A percentile compares a stretch with the other conserved stretches of the same genome.
Conservation (phyloP, 2,797 vertebrate species). For the Champsocephalus esox region DNA sequence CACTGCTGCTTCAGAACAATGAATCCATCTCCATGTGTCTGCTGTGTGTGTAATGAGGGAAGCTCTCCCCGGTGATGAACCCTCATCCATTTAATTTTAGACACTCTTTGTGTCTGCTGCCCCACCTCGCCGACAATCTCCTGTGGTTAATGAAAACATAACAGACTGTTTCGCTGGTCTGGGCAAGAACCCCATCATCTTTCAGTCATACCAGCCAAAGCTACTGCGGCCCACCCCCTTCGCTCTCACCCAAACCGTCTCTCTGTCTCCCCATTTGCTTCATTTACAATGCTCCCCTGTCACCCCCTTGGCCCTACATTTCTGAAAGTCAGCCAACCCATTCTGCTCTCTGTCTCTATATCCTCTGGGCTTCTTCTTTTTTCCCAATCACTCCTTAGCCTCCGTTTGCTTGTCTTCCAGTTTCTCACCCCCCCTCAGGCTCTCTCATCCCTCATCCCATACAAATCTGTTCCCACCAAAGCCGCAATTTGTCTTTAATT, state of each 20-base stretch:
- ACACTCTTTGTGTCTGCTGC: conserved; percentile 41
- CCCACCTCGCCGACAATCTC: conserved; percentile 50
- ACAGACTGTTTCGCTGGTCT: conserved; percentile 62
- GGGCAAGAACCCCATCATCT: conserved; percentile 62
- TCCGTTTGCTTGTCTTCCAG: conserved; percentile 45
- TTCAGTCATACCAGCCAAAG: conserved; percentile 58
- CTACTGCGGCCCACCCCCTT: conserved; percentile 33
- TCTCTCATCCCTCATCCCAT: conserved; percentile 30
- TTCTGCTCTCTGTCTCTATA: conserved; percentile 39
- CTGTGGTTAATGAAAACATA: conserved; percentile 75
- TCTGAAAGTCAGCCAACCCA: conserved; percentile 66
- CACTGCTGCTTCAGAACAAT: conserved; percentile 55
- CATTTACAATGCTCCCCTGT: conserved; percentile 55
- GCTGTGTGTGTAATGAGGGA: conserved; percentile 59
- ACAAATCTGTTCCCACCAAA: conserved; percentile 28
- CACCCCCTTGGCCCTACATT: conserved; percentile 43
- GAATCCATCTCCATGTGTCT: conserved; percentile 53
- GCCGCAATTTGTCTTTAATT: conserved; percentile 61
- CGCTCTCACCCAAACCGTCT: conserved; percentile 43
- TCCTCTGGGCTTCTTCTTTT: conserved; percentile 50
- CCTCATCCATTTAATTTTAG: conserved; percentile 74
- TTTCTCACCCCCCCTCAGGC: conserved; percentile 34
- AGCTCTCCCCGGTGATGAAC: conserved; percentile 72
- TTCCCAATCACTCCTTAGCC: conserved; percentile 48
- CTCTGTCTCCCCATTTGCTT: conserved; percentile 48